Evolutionary conservation across 53 echinoderm and acorn worm species (phyloP), one percentile per base, ranked within the genome.

Genomic region (Glandiceps talaboti): DNA sequence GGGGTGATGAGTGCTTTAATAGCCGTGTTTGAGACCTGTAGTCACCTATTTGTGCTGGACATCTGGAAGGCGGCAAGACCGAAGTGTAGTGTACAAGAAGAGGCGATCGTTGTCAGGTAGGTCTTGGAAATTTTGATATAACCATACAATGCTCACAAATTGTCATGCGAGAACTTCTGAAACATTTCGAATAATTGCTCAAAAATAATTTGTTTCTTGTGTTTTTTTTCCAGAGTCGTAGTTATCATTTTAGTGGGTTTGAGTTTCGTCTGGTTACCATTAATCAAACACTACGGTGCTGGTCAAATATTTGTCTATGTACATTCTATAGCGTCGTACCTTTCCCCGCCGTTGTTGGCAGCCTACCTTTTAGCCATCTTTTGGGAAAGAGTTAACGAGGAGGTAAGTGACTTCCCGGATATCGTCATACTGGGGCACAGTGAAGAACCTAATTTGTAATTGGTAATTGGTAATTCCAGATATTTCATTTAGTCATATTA

Each of bases 231-330:
- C 76, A 92, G 92, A 26, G 29, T 88, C 0, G 79, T 84, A 33
- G 90, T 90, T 29, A 73, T 85, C 31, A 64, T 92, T 1, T 79
- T 92, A 29, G 92, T 87, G 0, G 76, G 80, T 28, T 79, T 90
- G 75, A 90, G 90, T 33, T 33, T 91, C 0, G 76, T 88, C 25
- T 92, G 93, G 93, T 76, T 92, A 0, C 93, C 93, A 1, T 77
- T 92, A 14, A 92, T 92, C 74, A 81, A 90, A 77, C 79, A 77
- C 6, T 93, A 82, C n/a, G 93, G 93, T 0, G 64, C 91, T 0
- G 93, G 93, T 0, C 85, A 93, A 28, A 82, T 93, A 30, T 93
- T 93, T 76, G 88, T 93, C 81, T 93, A 93, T 75, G 86, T 92
- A 29, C 92, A 92, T 45, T 84, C 92, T 32, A 92, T 92, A 77